A percentile compares a stretch with the other conserved stretches of the same genome.
Evolutionary conservation across 2,113 vertebrate species (phyloP).

Genomic region (Limnothrissa miodon): DNA sequence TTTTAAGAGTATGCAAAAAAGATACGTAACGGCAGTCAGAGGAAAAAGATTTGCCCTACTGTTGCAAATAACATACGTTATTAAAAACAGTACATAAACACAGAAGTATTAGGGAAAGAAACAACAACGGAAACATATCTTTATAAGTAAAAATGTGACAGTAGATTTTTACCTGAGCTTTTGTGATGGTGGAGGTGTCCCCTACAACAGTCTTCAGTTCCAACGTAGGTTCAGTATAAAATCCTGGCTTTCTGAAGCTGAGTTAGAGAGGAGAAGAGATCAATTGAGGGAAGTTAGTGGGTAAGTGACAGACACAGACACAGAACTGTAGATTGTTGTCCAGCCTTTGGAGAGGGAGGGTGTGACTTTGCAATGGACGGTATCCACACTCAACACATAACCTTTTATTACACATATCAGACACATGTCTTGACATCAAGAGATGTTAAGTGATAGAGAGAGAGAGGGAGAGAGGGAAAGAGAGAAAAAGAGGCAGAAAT

Average conservation of each 20-base stretch:
- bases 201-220: background rate
- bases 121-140: background rate
- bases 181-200: background rate
- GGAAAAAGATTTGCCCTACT: background rate
- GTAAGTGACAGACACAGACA: background rate
- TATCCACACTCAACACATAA: conserved; percentile 9
- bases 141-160: background rate
- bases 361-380: background rate
- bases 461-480: background rate
- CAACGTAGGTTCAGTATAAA: background rate
- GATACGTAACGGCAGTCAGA: background rate
- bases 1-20: background rate
- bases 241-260: background rate
- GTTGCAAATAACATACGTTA: too few relatives aligned
- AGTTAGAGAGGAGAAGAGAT: background rate
- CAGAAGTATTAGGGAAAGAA: background rate
- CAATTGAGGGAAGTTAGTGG: background rate
- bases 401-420: background rate
- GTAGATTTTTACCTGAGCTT: background rate
- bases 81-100: too few relatives aligned
- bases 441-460: background rate
- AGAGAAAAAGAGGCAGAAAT: too few relatives aligned
- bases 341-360: background rate
- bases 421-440: conserved; percentile 7
- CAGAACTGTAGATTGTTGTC: background rate